Evolutionary conservation across 92 coral and sea anemone species (phyloP).

Genomic region (Galaxea fascicularis): DNA sequence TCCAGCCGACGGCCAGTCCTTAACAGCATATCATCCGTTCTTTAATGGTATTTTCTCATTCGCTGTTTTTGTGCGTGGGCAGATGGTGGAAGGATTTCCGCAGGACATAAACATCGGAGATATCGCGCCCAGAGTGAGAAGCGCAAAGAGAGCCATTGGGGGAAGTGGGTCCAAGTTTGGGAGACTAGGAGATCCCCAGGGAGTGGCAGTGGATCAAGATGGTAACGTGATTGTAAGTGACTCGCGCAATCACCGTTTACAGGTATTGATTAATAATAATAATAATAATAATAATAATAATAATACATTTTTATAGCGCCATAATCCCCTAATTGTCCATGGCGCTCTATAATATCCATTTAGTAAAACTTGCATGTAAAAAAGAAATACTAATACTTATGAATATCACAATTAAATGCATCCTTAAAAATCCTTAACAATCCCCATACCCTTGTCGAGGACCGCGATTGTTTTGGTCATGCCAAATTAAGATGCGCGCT

Average conservation of each 20-base stretch:
- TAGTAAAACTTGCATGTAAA: no score
- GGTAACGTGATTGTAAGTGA: slow-evolving; percentile 95
- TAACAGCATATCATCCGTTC: slow-evolving; percentile 60
- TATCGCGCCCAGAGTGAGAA: slow-evolving; percentile 72
- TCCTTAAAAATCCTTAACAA: no score
- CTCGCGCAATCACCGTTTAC: slow-evolving; percentile 89
- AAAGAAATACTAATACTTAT: no score
- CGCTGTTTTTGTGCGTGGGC: slow-evolving; percentile 64
- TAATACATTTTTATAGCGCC: no score
- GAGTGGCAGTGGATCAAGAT: slow-evolving; percentile 81
- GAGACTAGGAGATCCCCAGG: slow-evolving; percentile 89
- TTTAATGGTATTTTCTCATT: slow-evolving; percentile 63
- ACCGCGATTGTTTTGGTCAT: no score
- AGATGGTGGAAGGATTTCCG: slow-evolving; percentile 74
- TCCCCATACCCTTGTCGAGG: no score
- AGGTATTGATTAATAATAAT: no score
- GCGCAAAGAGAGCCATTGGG: slow-evolving; percentile 83
- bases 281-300: no score
- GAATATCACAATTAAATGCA: no score
- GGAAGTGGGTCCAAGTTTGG: slow-evolving; percentile 87
- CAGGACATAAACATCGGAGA: slow-evolving; percentile 62
- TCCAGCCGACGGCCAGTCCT: slow-evolving; percentile 54
- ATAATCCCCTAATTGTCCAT: no score
- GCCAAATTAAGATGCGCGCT: no score
- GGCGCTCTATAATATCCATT: no score